Conservation (phyloP, 2,113 vertebrate genomes). For the Equus quagga region DNA sequence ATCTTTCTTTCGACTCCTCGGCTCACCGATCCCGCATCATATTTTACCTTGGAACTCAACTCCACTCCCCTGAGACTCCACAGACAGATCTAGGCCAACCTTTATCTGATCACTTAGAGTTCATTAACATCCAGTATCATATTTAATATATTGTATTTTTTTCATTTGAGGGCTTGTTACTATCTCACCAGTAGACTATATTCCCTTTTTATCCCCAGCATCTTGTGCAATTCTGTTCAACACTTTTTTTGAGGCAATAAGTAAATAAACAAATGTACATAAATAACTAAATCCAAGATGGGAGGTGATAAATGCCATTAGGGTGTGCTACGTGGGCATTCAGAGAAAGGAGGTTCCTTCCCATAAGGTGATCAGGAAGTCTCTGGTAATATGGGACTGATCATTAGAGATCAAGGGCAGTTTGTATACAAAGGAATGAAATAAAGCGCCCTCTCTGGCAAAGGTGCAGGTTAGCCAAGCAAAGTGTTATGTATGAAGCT, state of each 20-base stretch:
- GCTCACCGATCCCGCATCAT: background rate
- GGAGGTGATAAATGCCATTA: background rate
- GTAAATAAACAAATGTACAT: background rate
- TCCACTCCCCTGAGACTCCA: background rate
- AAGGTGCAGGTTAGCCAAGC: background rate
- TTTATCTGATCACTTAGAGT: background rate
- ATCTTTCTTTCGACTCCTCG: too few relatives aligned
- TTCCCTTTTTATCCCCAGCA: background rate
- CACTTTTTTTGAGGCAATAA: background rate
- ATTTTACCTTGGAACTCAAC: background rate
- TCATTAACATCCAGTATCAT: slow-evolving; percentile 24
- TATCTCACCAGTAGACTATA: background rate
- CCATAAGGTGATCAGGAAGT: background rate
- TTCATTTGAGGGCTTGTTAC: background rate
- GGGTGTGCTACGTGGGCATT: background rate
- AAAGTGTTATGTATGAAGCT: background rate
- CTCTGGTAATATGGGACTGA: background rate
- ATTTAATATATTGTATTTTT: background rate
- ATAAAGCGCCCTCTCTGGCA: background rate
- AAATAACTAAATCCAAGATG: slow-evolving; percentile 25
- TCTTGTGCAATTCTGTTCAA: background rate
- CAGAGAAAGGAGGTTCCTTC: background rate
- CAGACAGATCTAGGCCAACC: background rate
- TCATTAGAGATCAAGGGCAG: background rate
- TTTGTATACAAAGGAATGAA: slow-evolving; percentile 17